Evolutionary conservation across 2,113 vertebrate species (phyloP), one percentile per base, ranked within the genome.

Genomic region (Triplophysa rosa): DNA sequence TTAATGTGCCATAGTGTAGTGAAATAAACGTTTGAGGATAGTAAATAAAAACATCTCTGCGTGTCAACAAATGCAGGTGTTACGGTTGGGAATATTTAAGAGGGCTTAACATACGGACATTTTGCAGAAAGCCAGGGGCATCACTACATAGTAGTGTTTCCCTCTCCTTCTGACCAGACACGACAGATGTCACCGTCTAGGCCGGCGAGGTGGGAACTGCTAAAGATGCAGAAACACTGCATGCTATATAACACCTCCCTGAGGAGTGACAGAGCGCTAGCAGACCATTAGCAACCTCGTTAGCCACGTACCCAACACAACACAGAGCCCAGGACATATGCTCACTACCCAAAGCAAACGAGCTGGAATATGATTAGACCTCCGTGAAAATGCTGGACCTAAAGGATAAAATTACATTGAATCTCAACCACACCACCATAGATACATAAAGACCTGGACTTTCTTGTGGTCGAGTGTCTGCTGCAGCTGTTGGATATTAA

Each of bases 121-220:
- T 86, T 76, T 83, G 81, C 76, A 67, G 84, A 85, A 89, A 68
- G 78, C 82, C 69, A 80, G 81, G 84, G 79, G 81, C 86, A 84
- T 86, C 91, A 89, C 93, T 94, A 92, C 93, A 94, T 89, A 86
- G 93, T 89, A 94, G 93, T 73, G 89, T 89, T 90, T 86, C 84
- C 86, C 82, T 80, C 86, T 83, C 86, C 85, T 81, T 86, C 75
- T 74, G 80, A 88, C 79, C 49, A 85, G 59, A 79, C 81, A 69
- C 62, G 82, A 13, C 74, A 85, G 85, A 88, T 63, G 78, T 77
- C 76, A 77, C 71, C 87, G 68, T 88, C 82, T 58, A 59, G 65
- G 66, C 82, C 49, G 49, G 84, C 84, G 70, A 77, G 88, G 84
- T 86, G 84, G 80, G 85, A 82, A 79, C 88, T 86, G 86, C 90